Base-by-base conservation (phyloP, 2,888 invertebrate genomes). In the Pollenia angustigena region DNA sequence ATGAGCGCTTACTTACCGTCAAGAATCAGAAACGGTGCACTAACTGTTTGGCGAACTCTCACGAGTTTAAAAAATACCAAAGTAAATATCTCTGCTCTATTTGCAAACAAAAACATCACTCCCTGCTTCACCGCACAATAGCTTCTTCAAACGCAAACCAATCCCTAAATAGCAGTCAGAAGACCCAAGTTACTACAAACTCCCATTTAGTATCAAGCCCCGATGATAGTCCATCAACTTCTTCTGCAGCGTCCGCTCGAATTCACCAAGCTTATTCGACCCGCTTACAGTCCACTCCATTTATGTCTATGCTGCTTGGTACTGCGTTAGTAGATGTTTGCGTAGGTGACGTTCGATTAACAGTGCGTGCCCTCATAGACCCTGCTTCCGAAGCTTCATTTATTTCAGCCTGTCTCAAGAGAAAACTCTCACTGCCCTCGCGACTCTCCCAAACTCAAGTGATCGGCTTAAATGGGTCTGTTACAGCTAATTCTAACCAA, bases 371-470 rank as follows among this genome's bases (percentile, higher is more conserved):
- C 23, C 23, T 23, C 1, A 23, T 23, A 23, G 23, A 23, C 23
- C 23, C 23, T 10, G 79, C 83, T 0, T 87, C 78, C 6, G 82
- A 86, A 12, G 81, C 23, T 4, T 82, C 75, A 0, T 85, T 88
- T 44, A 79, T 83, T 12, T 82, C 79, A 11, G 79, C 52, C 23
- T 23, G 2, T 23, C 23, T 23, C 23, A 23, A 23, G 23, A 23
- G 23, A 23, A 23, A 23, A 23, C 23, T 23, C 23, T 23, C 23
- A 23, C 23, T 23, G 23, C 23, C 23, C 23, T 23, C 23, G 3
- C 23, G 23, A 23, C 85, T 7, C 85, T 82, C 16, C 76, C n/a
- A 40, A n/a, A 71, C 66, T 12, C 42, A 81, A 46, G 75, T 80
- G 8, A 64, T 75, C 12, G 52, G 76, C 18, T 23, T 64, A n/a